These are phyloP conservation scores for Monochamus alternatus DNA, from an alignment of 2,888 invertebrate species.

Conservation along the genomic window DNA sequence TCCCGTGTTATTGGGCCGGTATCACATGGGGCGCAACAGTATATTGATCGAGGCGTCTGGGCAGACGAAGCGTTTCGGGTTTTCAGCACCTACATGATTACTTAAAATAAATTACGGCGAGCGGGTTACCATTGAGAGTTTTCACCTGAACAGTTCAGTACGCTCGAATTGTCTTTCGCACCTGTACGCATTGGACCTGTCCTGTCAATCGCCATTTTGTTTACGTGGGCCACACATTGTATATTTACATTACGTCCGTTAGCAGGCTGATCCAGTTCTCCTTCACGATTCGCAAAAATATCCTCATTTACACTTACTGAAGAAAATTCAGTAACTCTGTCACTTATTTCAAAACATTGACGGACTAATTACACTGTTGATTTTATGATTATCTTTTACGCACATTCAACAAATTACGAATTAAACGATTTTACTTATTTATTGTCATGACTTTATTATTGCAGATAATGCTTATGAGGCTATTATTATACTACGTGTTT, in stretches of 20 bases:
- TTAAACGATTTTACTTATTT: not conserved
- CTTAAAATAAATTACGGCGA: conserved; percentile 18
- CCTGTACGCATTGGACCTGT: conserved; percentile 16
- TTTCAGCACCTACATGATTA: conserved; percentile 34
- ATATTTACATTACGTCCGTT: conserved; percentile 35
- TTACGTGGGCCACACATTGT: conserved; percentile 36
- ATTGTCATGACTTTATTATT: conserved; percentile 20
- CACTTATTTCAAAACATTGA: not conserved
- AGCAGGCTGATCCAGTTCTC: conserved; percentile 10
- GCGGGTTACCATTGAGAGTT: conserved; percentile 23
- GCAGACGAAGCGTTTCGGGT: conserved; percentile 20
- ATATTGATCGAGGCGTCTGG: conserved; percentile 41
- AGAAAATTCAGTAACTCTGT: not conserved
- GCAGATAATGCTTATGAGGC: conserved; percentile 9
- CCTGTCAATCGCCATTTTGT: conserved; percentile 43
- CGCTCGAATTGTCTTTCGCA: conserved; percentile 19
- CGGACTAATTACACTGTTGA: not conserved
- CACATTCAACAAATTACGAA: not conserved
- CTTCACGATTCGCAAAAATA: conserved; percentile 11
- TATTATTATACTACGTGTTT: not conserved
- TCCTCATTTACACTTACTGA: conserved; percentile 20
- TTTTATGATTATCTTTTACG: not conserved
- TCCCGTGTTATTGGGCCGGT: conserved; percentile 34
- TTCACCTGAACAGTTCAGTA: conserved; percentile 30
- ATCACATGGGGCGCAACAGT: conserved; percentile 39